Evolutionary conservation across 2,113 vertebrate species (phyloP), one percentile per base, ranked within the genome.

Genomic region (Poicephalus meyeri): DNA sequence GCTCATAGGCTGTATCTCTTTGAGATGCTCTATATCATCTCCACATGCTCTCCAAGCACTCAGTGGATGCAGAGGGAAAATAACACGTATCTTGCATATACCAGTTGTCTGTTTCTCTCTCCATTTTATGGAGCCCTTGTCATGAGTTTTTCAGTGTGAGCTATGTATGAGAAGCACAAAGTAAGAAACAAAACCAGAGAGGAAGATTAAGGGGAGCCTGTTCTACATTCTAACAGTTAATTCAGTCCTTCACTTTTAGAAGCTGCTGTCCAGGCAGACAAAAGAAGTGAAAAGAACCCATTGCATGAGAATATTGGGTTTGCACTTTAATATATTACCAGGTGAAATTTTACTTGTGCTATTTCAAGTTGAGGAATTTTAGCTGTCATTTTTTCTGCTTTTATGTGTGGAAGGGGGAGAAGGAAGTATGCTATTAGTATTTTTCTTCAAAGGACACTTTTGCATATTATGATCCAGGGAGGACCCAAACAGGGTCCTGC

Each of bases 161-260:
- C 33, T n/a, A 70, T 89, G 25, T 44, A 71, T 68, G 9, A 39
- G 58, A 93, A 96, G 35, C 25, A 77, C 68, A 65, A 76, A 90
- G 61, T 35, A 42, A 25, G 23, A 26, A 17, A 6, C 42, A 20
- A 65, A 77, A 77, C 35, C 26, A 78, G 13, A 74, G 44, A 16
- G 63, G 70, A 95, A 87, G 44, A 87, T 87, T 86, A 91, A 80
- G 21, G 21, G 83, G 49, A 96, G 24, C 23, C n/a, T 95, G 46
- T 81, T 95, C 25, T 73, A 60, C 66, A 35, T 71, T 92, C 63
- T 65, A 95, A 52, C 49, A 87, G 47, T 95, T 96, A 93, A 97
- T 93, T 86, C 92, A 95, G 84, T 81, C 35, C 55, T 95, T 97
- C 25, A 13, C 44, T 89, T 96, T 73, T 89, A 63, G 49, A 90